Evolutionary conservation across 2,797 vertebrate genomes (phyloP), one percentile per base, ranked within the genome.

Genomic region (Kryptopterus vitreolus): DNA sequence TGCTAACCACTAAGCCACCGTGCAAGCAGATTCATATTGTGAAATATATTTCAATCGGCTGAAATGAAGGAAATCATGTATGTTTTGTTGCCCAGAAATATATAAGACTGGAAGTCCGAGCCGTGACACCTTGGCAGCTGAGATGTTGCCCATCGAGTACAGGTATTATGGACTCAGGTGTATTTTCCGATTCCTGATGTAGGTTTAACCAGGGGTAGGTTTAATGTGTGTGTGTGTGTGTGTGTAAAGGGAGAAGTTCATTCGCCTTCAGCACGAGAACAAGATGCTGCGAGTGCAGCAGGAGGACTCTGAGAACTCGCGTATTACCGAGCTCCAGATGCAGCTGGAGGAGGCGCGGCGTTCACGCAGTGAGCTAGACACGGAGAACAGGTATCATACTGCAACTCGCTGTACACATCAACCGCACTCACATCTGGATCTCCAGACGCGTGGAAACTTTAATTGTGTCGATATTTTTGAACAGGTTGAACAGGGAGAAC

Each of bases 211-310:
- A 50, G 59, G n/a, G 29, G 52, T 16, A 29, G 33, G 26, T 20
- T 46, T 59, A 3, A 74, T 29, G 20, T 46, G 3, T 3, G 15
- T 3, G 20, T 46, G 7, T 53, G 58, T 84, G 31, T 77, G 12
- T 77, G 2, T 81, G 18, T 83, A 29, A 46, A 99, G 97, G 86
- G 97, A 99, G 76, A 96, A 95, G 91, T 97, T 99, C 88, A 98
- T 99, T 88, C 91, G 91, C 62, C 92, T 99, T 85, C 96, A 98
- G 86, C 97, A 98, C 83, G 98, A 99, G 90, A 99, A 99, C 87
- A 99, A 97, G 91, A 98, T 99, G 96, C 93, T 99, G 52, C 93
- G 93, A 0, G 91, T 99, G 78, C 94, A 98, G 84, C 96, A 97
- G 91, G 96, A 98, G 76, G 96, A 96, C 3, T 94, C 85, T 0